Evolutionary conservation across 2,888 invertebrate species (phyloP), one percentile per base, ranked within the genome.

Genomic region (Keiferia lycopersicella): DNA sequence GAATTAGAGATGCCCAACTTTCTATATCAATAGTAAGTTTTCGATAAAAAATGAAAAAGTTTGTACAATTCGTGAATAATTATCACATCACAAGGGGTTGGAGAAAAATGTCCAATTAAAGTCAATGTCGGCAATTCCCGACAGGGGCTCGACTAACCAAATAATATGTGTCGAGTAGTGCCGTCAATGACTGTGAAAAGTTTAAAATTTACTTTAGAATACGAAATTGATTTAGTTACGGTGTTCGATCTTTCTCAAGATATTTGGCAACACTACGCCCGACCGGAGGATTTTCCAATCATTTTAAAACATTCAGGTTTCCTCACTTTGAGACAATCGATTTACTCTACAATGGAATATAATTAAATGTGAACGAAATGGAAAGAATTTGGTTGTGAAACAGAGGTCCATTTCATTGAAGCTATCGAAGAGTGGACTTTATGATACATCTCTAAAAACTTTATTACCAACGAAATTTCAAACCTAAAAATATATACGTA

Each of bases 241-340:
- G 65, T 57, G 22, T 18, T 60, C 57, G 64, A 65, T 68, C 65
- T 70, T 68, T 70, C 68, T 61, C 64, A 70, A 70, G 58, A 61
- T 51, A 22, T 63, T 70, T 67, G 67, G 70, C 65, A 70, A 70
- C 62, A 64, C 14, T 60, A 64, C 64, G 64, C 53, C 39, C 14
- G 56, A 62, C 58, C 53, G 39, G 26, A 62, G 65, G 64, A 67
- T 68, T 65, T 65, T 64, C 51, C 26, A 62, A 65, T 38, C 30
- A 64, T 65, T 65, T 61, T 61, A 62, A 64, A 59, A 63, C 48
- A 62, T 58, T 66, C 66, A 58, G 61, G 67, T 65, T 66, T 65
- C 65, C 62, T 48, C 61, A 64, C 12, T 51, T 34, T 65, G 57
- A 39, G 30, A 45, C 62, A 70, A 68, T 68, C 63, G 66, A 68